Percentiles rank a stretch among this genome's conserved stretches.
These are phyloP conservation scores for Vireo altiloquus DNA, from an alignment of 2,113 vertebrate species.

Conservation along the genomic window DNA sequence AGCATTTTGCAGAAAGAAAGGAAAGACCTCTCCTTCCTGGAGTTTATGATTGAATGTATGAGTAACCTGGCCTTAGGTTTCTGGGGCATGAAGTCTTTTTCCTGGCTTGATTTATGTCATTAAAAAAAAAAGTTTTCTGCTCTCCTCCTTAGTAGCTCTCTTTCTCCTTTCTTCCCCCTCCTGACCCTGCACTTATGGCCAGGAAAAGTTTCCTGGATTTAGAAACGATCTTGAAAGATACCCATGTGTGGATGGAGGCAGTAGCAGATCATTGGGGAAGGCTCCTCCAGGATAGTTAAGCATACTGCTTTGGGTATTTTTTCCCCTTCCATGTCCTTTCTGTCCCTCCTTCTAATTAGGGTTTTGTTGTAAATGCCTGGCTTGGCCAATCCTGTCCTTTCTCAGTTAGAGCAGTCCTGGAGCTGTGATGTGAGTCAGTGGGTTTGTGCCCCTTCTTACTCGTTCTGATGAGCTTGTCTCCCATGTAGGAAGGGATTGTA, in stretches of 20 bases:
- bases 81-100: background rate
- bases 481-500: rapidly evolving
- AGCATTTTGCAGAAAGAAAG: background rate
- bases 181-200: background rate
- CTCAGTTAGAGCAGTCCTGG: background rate
- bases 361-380: background rate
- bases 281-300: background rate
- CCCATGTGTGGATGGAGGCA: background rate
- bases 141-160: background rate
- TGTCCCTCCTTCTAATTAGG: background rate
- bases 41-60: background rate
- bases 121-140: background rate
- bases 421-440: background rate
- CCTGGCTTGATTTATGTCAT: background rate
- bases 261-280: rapidly evolving
- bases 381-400: background rate
- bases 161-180: background rate
- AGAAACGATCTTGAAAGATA: background rate
- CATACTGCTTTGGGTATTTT: background rate
- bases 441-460: background rate
- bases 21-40: background rate
- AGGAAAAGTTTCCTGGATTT: background rate
- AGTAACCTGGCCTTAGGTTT: conserved; percentile 24
- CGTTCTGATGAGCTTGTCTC: background rate
- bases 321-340: background rate